A percentile compares a stretch with the other conserved stretches of the same genome.
Evolutionary conservation across 2,888 invertebrate species (phyloP).

Genomic region (Rhingia campestris): DNA sequence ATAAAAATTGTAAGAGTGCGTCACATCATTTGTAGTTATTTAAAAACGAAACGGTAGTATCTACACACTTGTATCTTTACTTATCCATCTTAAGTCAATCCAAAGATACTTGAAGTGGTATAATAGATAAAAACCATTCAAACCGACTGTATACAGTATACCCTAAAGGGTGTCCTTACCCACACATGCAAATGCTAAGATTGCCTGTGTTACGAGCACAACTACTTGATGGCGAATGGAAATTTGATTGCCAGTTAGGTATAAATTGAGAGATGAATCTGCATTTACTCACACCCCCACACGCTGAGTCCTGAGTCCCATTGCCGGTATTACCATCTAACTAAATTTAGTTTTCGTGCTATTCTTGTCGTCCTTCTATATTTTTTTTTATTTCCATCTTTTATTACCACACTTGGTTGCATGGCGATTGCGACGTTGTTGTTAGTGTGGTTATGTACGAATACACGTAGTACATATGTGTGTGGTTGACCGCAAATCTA

Average conservation of each 20-base stretch:
- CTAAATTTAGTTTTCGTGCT: slow-evolving; percentile 50
- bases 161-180: slow-evolving; percentile 5
- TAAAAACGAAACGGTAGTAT: slow-evolving; percentile 14
- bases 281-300: slow-evolving; percentile 14
- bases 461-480: slow-evolving; percentile 9
- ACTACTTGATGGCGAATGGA: slow-evolving; percentile 47
- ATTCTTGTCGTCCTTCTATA: slow-evolving; percentile 18
- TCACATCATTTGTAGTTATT: slow-evolving; percentile 48
- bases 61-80: background rate
- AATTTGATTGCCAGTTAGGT: slow-evolving; percentile 60
- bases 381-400: slow-evolving; percentile 23
- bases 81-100: background rate
- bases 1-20: slow-evolving; percentile 19
- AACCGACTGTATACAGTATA: background rate
- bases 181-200: slow-evolving; percentile 12
- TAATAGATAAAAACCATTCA: slow-evolving; percentile 29
- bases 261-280: slow-evolving; percentile 51
- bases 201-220: slow-evolving; percentile 11
- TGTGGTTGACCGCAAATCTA: slow-evolving; percentile 22
- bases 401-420: slow-evolving; percentile 42
- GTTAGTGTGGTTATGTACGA: slow-evolving; percentile 9
- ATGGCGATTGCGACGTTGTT: slow-evolving; percentile 23
- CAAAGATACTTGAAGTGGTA: slow-evolving; percentile 17
- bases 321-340: slow-evolving; percentile 24
- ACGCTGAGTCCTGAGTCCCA: background rate